These are phyloP conservation scores for Aramus guarauna DNA, from an alignment of 2,113 vertebrate genomes.

Conservation along the genomic window DNA sequence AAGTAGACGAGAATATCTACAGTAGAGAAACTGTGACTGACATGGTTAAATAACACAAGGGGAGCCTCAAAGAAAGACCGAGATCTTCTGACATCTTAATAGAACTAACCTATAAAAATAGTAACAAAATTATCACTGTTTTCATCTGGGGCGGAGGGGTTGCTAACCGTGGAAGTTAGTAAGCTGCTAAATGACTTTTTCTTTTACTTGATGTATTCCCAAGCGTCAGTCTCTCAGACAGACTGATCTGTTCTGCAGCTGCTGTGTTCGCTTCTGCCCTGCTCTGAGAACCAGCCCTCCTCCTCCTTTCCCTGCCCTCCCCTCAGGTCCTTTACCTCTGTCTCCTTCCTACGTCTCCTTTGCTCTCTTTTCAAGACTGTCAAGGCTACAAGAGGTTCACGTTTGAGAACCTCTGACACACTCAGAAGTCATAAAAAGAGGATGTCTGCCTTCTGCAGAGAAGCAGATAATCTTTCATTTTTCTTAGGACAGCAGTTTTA, in stretches of 20 bases:
- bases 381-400: neutral
- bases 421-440: neutral
- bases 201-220: neutral
- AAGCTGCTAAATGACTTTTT: neutral
- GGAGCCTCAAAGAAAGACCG: neutral
- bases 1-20: neutral
- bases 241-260: neutral
- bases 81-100: neutral
- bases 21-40: neutral
- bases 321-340: neutral
- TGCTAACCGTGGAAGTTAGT: neutral
- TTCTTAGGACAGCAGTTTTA: constrained; percentile 14
- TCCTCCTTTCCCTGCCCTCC: neutral
- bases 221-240: neutral
- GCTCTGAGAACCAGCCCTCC: neutral
- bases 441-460: neutral
- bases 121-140: neutral
- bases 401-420: neutral
- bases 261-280: neutral
- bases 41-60: neutral
- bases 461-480: constrained; percentile 7
- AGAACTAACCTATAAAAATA: neutral
- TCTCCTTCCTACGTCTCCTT: neutral
- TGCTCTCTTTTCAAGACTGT: neutral
- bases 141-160: neutral